Evolutionary conservation across 2,888 invertebrate genomes (phyloP), one percentile per base, ranked within the genome.

Genomic region (Heliconius charithonia): DNA sequence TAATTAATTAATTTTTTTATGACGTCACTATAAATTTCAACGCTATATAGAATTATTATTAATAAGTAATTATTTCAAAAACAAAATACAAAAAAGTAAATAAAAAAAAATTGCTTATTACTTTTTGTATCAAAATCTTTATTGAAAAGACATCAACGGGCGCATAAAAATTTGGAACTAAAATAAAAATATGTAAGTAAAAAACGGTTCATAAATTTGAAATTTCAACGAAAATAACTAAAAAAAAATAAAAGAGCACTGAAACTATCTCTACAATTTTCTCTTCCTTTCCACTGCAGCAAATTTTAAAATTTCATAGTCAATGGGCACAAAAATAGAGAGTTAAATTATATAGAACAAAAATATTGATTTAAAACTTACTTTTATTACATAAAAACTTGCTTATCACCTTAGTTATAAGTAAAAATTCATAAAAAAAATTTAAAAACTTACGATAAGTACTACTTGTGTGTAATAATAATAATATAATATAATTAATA

Each of bases 61-160:
- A 4, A 29, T 27, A 56, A 4, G 27, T 45, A 56, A 22, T 29
- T 25, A 71, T 56, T 12, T 22, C 22, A 12, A 27, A 22, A 25
- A 51, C 22, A 29, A 51, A 22, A 16, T 22, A 32, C 29, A 29
- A 29, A 12, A 29, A 29, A 12, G 4, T 4, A 29, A 22, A 22
- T 51, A 1, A 29, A 29, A 29, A 22, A 29, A 2, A 51, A 4
- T 13, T 25, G 4, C 16, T 19, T 3, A 7, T 29, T 7, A 19
- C 7, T 71, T 71, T 22, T 56, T 16, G 29, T 71, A 29, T 73
- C 51, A 25, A 70, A 67, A 27, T 71, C 29, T 74, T 45, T 45
- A 63, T 45, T 4, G 27, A 74, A 74, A 74, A 74, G 74, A 74
- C 74, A 63, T 74, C 74, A 74, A 74, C 74, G 74, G 45, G 63